These are phyloP conservation scores for Pangasius krempfi DNA, from an alignment of 2,797 vertebrate genomes.

Conservation along the genomic window DNA sequence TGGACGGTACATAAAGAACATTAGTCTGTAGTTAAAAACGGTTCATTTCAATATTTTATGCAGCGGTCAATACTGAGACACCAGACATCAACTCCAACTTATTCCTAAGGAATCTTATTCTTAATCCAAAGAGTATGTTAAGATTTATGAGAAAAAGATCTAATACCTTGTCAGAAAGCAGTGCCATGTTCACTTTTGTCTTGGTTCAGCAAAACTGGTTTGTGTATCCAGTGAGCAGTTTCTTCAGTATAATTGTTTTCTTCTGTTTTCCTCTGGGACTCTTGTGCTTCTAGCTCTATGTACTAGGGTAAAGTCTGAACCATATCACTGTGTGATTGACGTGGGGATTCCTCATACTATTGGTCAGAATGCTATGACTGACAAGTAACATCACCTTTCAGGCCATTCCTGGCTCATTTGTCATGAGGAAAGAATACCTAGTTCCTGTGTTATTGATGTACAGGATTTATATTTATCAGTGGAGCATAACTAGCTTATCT, in stretches of 20 bases:
- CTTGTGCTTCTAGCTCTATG: slow-evolving; percentile 16
- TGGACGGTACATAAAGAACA: not conserved
- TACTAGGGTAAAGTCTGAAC: slow-evolving; percentile 50
- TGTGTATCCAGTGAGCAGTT: slow-evolving; percentile 9
- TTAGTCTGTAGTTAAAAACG: not conserved
- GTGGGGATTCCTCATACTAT: slow-evolving; percentile 4
- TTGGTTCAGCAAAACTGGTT: not conserved
- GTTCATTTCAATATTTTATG: not conserved
- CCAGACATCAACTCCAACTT: not conserved
- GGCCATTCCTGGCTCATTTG: not conserved
- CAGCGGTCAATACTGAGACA: not conserved
- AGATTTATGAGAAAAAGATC: not conserved
- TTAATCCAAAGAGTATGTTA: not conserved
- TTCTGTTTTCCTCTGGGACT: slow-evolving; percentile 17
- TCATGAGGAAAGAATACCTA: not conserved
- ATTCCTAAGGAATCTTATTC: not conserved
- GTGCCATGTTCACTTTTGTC: slow-evolving; percentile 30
- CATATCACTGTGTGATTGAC: slow-evolving; percentile 40
- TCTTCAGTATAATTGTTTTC: not conserved
- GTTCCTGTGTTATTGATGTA: slow-evolving; percentile 4
- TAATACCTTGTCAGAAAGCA: slow-evolving; percentile 48
- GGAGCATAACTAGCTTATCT: not conserved
- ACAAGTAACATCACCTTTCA: slow-evolving; percentile 19
- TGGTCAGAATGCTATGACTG: slow-evolving; percentile 33
- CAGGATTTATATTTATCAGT: not conserved